Evolutionary conservation across 2,113 vertebrate species (phyloP).

Genomic region (Otolemur garnettii): DNA sequence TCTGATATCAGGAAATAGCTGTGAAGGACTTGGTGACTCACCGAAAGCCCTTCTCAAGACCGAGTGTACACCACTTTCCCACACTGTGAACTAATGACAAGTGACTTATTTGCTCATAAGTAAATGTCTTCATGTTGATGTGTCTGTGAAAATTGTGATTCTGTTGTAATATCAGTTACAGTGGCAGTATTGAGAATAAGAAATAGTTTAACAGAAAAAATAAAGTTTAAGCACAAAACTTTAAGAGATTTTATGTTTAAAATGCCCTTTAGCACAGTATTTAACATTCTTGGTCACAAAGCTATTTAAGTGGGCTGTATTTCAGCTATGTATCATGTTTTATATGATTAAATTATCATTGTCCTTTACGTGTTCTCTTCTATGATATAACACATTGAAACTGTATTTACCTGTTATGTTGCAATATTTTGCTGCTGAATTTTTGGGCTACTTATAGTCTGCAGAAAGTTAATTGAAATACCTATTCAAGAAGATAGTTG

Average conservation of each 20-base stretch:
- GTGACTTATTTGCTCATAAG: slow-evolving; percentile 91
- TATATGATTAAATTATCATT: slow-evolving; percentile 90
- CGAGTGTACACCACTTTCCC: slow-evolving; percentile 88
- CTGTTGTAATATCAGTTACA: slow-evolving; percentile 91
- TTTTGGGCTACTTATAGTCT: slow-evolving; percentile 86
- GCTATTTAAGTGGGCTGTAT: slow-evolving; percentile 90
- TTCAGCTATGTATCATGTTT: slow-evolving; percentile 89
- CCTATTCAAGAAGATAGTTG: slow-evolving; percentile 86
- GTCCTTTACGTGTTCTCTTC: slow-evolving; percentile 87
- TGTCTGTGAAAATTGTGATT: slow-evolving; percentile 90
- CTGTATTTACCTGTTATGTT: slow-evolving; percentile 87
- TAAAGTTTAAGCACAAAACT: slow-evolving; percentile 90
- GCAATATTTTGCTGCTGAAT: slow-evolving; percentile 90
- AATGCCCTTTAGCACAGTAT: slow-evolving; percentile 86
- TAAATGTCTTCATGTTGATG: slow-evolving; percentile 91
- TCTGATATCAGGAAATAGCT: slow-evolving; percentile 88
- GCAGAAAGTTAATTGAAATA: slow-evolving; percentile 81
- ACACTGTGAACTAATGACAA: slow-evolving; percentile 93
- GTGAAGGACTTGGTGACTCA: slow-evolving; percentile 86
- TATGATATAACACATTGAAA: slow-evolving; percentile 85
- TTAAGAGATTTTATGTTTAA: slow-evolving; percentile 88
- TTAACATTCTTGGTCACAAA: slow-evolving; percentile 88
- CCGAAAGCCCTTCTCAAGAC: slow-evolving; percentile 87
- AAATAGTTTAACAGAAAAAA: slow-evolving; percentile 88
- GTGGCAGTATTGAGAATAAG: slow-evolving; percentile 91